Evolutionary conservation across 2,113 vertebrate species (phyloP).

Genomic region (Rhombomys opimus): DNA sequence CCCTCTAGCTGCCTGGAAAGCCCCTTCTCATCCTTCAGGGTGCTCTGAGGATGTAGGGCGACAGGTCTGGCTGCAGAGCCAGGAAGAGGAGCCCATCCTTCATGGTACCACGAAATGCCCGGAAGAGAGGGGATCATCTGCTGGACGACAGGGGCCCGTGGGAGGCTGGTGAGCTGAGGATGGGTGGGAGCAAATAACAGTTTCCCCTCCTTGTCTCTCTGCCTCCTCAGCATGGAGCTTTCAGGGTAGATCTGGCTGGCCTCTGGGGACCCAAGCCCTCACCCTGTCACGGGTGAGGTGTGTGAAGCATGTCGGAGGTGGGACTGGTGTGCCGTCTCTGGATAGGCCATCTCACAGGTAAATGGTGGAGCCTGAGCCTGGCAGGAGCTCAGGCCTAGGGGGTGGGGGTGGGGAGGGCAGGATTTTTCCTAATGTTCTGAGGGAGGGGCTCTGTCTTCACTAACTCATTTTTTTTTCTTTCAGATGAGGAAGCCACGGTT

Average conservation of each 20-base stretch:
- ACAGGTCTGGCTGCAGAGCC: background rate
- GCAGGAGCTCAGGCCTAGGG: background rate
- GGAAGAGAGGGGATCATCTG: background rate
- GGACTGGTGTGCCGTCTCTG: background rate
- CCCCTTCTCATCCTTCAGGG: background rate
- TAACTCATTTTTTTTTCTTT: background rate
- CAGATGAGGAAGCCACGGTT: background rate
- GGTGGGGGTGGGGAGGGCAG: no score
- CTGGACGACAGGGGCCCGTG: background rate
- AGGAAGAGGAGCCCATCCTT: background rate
- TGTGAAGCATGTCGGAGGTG: background rate
- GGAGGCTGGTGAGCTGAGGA: background rate
- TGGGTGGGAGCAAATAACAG: rapidly evolving
- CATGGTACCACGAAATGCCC: background rate
- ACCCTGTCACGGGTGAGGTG: background rate
- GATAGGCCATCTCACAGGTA: no score
- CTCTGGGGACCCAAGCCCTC: background rate
- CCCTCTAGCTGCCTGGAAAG: background rate
- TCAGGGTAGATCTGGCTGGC: background rate
- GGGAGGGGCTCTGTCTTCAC: background rate
- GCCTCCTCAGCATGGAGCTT: background rate
- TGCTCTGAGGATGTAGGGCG: background rate
- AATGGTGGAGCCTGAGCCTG: background rate
- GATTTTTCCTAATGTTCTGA: no score
- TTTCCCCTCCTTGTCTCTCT: rapidly evolving